Evolutionary conservation across 1,140 invertebrate species (phyloP), one percentile per base, ranked within the genome.

Genomic region (Drosophila ogumai): DNA sequence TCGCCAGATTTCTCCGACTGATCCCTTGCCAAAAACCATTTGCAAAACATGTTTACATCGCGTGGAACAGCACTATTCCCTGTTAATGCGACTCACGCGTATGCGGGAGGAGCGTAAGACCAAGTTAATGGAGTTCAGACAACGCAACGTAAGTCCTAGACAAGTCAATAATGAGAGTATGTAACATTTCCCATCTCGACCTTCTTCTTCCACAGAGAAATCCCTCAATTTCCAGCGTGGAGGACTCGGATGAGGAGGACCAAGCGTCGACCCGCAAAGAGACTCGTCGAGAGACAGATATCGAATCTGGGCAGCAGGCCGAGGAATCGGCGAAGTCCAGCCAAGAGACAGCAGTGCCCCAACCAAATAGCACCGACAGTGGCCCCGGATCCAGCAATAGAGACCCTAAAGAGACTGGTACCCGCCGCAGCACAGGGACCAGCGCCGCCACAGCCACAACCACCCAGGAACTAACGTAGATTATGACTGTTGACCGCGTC

Each of bases 21-120:
- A 96, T 93, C 95, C 95, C 36, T 91, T 96, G 55, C 96, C 96
- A 58, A 96, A 96, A 93, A 96, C 95, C 31, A 95, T 96, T 36
- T 96, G 95, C 85, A 94, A 95, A 75, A 94, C 94, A 68, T 96
- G 95, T 81, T 94, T 96, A 66, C 94, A 95, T 79, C 93, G 95
- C 79, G 93, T 96, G 78, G 95, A 96, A 91, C 95, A 95, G 55
- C 95, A 96, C 85, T 95, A 96, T 79, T 94, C 94, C 80, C 88
- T 96, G 66, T 94, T 96, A 91, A 94, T 95, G 92, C 94, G 95
- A 66, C 93, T 94, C 41, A 94, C 90, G 10, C 81, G 75, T 13
- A 91, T 91, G 71, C 76, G 85, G 43, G 65, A 92, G 49, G 74
- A 82, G 46, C 78, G 71, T 19, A 91, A 55, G 31, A 52, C 60